Conservation (phyloP, 2,113 vertebrate genomes). For the Apteryx mantelli region DNA sequence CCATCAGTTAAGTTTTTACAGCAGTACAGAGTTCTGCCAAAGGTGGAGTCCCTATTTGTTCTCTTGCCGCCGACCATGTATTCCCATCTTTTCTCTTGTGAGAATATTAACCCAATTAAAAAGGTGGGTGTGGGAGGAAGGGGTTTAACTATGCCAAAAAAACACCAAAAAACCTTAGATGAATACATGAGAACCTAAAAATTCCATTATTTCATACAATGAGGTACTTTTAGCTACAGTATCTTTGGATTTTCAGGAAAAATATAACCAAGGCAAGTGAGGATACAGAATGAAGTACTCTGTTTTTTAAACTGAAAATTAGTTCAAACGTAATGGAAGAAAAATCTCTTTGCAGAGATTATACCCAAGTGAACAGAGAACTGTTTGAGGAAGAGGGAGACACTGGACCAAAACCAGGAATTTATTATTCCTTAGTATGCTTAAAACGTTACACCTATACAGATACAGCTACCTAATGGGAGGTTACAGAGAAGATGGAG, state of each 20-base stretch:
- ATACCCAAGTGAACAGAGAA: background rate
- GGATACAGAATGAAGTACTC: background rate
- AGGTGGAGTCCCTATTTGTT: too few relatives aligned
- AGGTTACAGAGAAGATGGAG: background rate
- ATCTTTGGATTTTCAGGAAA: background rate
- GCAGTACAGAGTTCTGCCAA: too few relatives aligned
- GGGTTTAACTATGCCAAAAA: background rate
- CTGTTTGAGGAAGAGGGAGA: background rate
- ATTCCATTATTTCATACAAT: background rate
- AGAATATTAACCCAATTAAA: background rate
- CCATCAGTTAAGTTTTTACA: background rate
- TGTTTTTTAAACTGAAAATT: background rate
- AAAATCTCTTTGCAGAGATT: background rate
- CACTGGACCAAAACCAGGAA: accelerated
- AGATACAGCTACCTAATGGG: background rate
- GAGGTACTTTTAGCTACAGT: background rate
- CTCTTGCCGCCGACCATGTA: background rate
- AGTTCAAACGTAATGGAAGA: background rate
- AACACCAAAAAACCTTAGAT: too few relatives aligned
- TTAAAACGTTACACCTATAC: background rate
- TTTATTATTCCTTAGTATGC: background rate
- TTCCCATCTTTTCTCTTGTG: background rate
- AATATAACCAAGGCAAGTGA: background rate
- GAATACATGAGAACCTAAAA: background rate
- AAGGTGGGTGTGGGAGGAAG: background rate